These are phyloP conservation scores for Gryllus longicercus DNA, from an alignment of 2,888 invertebrate species.

Conservation along the genomic window DNA sequence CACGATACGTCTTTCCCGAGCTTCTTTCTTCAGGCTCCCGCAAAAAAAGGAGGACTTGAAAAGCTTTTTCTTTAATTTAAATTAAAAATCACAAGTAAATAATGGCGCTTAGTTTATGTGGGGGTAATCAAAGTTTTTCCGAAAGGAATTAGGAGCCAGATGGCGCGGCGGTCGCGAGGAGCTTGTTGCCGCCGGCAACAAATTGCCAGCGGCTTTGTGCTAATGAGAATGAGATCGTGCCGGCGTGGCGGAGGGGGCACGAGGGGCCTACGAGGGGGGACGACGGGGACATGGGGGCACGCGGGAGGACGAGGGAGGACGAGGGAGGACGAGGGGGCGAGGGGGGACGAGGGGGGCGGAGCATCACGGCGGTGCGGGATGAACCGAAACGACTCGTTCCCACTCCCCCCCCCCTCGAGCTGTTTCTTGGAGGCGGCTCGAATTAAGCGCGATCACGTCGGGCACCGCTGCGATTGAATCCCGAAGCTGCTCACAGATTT, in stretches of 20 bases:
- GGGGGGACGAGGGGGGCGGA: background rate
- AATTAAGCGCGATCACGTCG: no score
- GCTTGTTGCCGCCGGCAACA: background rate
- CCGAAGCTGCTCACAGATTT: no score
- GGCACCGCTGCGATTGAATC: no score
- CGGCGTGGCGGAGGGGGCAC: background rate
- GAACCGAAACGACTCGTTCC: no score
- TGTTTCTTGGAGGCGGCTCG: no score
- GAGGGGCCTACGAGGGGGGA: no score
- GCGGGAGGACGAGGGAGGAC: no score
- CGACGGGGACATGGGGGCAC: no score
- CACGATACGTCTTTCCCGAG: background rate
- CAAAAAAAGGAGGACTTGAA: background rate
- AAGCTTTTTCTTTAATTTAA: constrained; percentile 11
- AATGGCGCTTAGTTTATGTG: constrained; percentile 17
- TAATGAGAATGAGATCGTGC: constrained; percentile 2
- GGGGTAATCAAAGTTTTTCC: constrained; percentile 17
- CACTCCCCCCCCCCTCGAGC: no score
- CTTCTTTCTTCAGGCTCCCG: constrained; percentile 5
- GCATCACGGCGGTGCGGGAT: no score
- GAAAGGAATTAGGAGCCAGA: background rate
- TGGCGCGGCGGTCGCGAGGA: constrained; percentile 1
- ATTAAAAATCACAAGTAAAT: constrained; percentile 17
- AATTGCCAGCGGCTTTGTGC: constrained; percentile 17
- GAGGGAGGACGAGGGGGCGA: no score